Conservation (phyloP, 1,140 invertebrate genomes). For the Drosophila jambulina region DNA sequence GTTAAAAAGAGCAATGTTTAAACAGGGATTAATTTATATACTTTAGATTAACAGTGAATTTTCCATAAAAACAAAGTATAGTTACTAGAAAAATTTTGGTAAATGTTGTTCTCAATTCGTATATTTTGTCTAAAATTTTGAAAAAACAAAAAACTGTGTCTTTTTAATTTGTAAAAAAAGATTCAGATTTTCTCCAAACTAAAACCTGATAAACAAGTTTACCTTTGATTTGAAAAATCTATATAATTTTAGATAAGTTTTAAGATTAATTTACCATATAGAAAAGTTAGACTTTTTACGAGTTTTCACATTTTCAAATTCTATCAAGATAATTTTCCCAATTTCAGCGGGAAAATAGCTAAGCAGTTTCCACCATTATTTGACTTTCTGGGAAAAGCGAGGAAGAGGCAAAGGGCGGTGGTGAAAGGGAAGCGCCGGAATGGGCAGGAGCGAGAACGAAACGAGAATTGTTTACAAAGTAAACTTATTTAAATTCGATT, state of each 20-base stretch:
- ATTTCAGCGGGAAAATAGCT: slow-evolving; percentile 2
- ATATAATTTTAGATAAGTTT: background rate
- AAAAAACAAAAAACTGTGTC: too few relatives aligned
- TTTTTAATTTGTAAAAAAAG: too few relatives aligned
- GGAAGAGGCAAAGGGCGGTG: background rate
- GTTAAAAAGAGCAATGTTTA: background rate
- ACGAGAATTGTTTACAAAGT: slow-evolving; percentile 77
- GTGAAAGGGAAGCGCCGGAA: background rate
- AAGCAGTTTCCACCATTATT: slow-evolving; percentile 25
- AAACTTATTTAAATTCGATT: slow-evolving; percentile 84
- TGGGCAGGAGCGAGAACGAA: slow-evolving; percentile 14
- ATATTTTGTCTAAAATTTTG: too few relatives aligned
- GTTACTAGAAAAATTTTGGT: background rate
- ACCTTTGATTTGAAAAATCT: background rate
- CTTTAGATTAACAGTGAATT: background rate
- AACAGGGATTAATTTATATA: background rate
- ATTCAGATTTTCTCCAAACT: too few relatives aligned
- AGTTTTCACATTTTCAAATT: background rate
- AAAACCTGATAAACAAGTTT: background rate
- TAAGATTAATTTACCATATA: background rate
- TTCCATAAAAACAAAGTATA: too few relatives aligned
- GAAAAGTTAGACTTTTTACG: background rate
- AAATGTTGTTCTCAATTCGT: background rate
- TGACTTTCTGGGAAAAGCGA: slow-evolving; percentile 26
- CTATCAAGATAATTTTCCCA: background rate